A percentile compares a stretch with the other conserved stretches of the same genome.
Conservation (phyloP, 1,140 invertebrate genomes). For the Planococcus citri region DNA sequence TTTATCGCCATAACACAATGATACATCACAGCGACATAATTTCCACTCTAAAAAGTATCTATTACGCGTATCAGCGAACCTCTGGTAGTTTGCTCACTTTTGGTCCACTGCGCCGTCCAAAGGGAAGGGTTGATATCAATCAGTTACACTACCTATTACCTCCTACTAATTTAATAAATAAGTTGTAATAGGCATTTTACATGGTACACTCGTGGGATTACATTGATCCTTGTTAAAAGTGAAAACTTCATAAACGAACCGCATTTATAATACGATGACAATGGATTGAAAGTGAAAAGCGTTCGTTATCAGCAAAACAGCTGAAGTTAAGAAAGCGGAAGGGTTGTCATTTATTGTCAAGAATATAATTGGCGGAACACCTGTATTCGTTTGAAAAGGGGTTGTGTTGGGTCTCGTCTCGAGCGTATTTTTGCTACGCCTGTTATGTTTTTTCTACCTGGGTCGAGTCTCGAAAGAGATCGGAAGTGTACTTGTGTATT, state of each 20-base stretch:
- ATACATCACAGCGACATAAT: too few relatives aligned
- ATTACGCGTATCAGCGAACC: not conserved
- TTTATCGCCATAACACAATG: too few relatives aligned
- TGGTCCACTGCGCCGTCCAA: not conserved
- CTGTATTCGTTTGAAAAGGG: not conserved
- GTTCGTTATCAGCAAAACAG: constrained; percentile 6
- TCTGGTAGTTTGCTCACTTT: not conserved
- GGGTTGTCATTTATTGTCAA: constrained; percentile 6
- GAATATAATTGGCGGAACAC: constrained; percentile 6
- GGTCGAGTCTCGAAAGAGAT: too few relatives aligned
- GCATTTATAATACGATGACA: not conserved
- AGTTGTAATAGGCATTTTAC: constrained; percentile 7
- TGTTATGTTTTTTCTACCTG: too few relatives aligned
- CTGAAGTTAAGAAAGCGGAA: constrained; percentile 6
- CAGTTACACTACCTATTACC: not conserved
- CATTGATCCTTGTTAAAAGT: constrained; percentile 7
- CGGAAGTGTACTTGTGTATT: too few relatives aligned
- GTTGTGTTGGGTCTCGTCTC: not conserved
- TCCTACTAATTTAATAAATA: constrained; percentile 8
- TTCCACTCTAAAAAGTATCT: not conserved
- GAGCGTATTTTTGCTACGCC: too few relatives aligned
- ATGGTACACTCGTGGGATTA: constrained; percentile 1
- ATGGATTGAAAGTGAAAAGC: not conserved
- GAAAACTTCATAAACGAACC: constrained; percentile 6
- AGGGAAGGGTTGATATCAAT: not conserved